Base-by-base conservation (phyloP, 2,113 vertebrate genomes). In the Coptodon bakossiorum region DNA sequence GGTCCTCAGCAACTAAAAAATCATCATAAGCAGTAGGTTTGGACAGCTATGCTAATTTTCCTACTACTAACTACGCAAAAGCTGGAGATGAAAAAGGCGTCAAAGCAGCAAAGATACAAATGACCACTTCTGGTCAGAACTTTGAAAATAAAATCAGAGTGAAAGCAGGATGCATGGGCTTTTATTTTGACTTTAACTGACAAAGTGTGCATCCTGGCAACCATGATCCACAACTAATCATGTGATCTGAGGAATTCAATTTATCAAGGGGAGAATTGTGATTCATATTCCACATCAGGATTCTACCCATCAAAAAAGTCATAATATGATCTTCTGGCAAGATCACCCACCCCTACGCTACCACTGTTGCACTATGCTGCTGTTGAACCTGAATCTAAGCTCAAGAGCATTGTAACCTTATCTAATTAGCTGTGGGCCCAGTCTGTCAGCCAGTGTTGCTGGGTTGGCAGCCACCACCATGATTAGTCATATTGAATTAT, bases 401-500 rank as follows among this genome's bases (percentile, higher is more conserved):
- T 94, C 87, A 86, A 89, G 93, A 94, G 93, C 92, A 95, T 94
- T 95, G 93, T 95, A 96, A 95, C 95, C 95, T 96, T 95, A 95
- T 96, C 94, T 91, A 96, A 97, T 96, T 95, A 96, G 95, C 92
- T 94, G 90, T 94, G 93, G 94, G 91, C 95, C 93, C 93, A 95
- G 95, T 94, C 94, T 96, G 95, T 96, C 95, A 96, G 95, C 84
- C 89, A 82, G 91, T 88, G 91, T 91, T 94, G 92, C 94, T 90
- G 88, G 94, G 90, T 93, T 96, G 96, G 95, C 96, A 96, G 93
- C 89, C 92, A 93, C 94, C 94, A 90, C 93, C 94, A 90, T 95
- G 95, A 97, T 96, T 96, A 96, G 96, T 96, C 96, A 97, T 96
- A 96, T 96, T 96, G 96, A 96, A 96, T 97, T 96, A 97, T 96